Evolutionary conservation across 2,797 vertebrate genomes (phyloP).

Genomic region (Melanotaenia nigrans): DNA sequence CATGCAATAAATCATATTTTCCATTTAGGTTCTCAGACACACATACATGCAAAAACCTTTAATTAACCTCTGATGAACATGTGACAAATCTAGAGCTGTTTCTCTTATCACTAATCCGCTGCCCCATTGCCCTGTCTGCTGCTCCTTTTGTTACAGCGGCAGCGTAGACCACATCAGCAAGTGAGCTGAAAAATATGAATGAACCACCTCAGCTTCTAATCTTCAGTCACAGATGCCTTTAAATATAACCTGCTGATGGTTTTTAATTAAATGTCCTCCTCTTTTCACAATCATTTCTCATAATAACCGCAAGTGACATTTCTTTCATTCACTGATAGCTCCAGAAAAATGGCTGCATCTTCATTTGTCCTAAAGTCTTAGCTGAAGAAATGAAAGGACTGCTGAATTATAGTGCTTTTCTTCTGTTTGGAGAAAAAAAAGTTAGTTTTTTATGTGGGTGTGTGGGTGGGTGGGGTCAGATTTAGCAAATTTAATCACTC

Average conservation of each 20-base stretch:
- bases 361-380: conserved; percentile 33
- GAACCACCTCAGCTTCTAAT: conserved; percentile 57
- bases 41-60: conserved; percentile 38
- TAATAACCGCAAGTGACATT: conserved; percentile 23
- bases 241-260: conserved; percentile 43
- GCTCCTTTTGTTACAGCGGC: conserved; percentile 47
- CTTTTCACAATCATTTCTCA: conserved; percentile 31
- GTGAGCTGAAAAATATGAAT: conserved; percentile 50
- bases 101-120: conserved; percentile 58
- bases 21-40: conserved; percentile 21
- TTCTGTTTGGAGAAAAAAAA: conserved; percentile 5
- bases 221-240: conserved; percentile 49
- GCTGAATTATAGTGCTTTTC: conserved; percentile 22
- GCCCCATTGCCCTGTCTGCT: conserved; percentile 64
- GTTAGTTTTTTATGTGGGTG: not conserved
- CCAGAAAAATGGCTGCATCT: conserved; percentile 21
- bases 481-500: conserved; percentile 32
- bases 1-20: conserved; percentile 53
- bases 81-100: conserved; percentile 60
- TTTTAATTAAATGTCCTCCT: conserved; percentile 48
- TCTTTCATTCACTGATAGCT: conserved; percentile 23
- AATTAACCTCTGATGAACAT: conserved; percentile 68
- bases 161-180: conserved; percentile 54
- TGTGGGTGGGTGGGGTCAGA: not conserved
- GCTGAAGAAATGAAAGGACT: conserved; percentile 5